Evolutionary conservation across 2,888 invertebrate genomes (phyloP).

Genomic region (Sisyra nigra): DNA sequence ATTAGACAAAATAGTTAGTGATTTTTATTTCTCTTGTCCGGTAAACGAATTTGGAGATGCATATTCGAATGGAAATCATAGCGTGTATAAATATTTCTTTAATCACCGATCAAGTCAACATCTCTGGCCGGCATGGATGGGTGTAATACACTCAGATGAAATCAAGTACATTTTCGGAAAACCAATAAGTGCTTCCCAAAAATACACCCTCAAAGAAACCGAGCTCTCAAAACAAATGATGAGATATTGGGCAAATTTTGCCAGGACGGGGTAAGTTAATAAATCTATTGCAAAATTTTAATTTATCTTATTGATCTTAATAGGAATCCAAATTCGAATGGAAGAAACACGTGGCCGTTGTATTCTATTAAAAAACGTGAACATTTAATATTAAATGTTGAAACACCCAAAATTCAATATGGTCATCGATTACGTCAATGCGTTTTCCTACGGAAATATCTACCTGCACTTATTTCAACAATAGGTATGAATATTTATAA

Average conservation of each 20-base stretch:
- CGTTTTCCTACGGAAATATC: slow-evolving; percentile 88
- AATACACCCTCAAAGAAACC: slow-evolving; percentile 67
- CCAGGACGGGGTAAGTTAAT: slow-evolving; percentile 66
- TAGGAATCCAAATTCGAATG: slow-evolving; percentile 57
- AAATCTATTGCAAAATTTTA: too few species aligned
- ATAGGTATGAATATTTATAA: slow-evolving; percentile 37
- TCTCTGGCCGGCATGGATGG: slow-evolving; percentile 92
- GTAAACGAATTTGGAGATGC: slow-evolving; percentile 84
- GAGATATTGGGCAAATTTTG: slow-evolving; percentile 94
- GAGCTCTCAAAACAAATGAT: slow-evolving; percentile 76
- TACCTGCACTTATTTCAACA: slow-evolving; percentile 67
- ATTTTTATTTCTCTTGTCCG: slow-evolving; percentile 88
- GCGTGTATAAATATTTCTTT: slow-evolving; percentile 84
- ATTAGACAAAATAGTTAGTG: slow-evolving; percentile 85
- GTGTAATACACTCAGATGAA: slow-evolving; percentile 90
- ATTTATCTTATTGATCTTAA: slow-evolving; percentile 12
- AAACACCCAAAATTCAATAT: slow-evolving; percentile 54
- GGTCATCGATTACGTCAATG: slow-evolving; percentile 78
- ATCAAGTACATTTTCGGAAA: slow-evolving; percentile 92
- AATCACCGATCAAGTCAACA: slow-evolving; percentile 68
- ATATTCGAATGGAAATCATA: slow-evolving; percentile 76
- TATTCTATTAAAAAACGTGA: slow-evolving; percentile 67
- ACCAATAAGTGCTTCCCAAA: slow-evolving; percentile 67
- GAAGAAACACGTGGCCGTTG: slow-evolving; percentile 69
- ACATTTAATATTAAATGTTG: slow-evolving; percentile 64